Conservation (phyloP, 2,888 invertebrate genomes). For the Macrosiphum euphorbiae region DNA sequence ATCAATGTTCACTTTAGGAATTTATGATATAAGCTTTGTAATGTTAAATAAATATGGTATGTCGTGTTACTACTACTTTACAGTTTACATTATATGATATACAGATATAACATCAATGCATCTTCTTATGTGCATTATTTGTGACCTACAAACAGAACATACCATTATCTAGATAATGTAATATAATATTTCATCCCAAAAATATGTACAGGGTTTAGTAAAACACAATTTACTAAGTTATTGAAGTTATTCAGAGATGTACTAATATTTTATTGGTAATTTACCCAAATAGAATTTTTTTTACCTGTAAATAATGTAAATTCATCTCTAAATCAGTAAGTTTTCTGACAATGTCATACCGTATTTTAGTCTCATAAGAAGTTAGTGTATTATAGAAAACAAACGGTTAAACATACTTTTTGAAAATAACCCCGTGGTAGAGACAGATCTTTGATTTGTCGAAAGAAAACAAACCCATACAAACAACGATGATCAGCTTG, state of each 20-base stretch:
- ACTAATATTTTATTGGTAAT: neutral
- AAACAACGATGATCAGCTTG: constrained; percentile 89
- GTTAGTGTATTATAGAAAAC: neutral
- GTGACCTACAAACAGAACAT: neutral
- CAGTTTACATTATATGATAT: neutral
- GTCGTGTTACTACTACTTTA: neutral
- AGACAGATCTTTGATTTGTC: constrained; percentile 93
- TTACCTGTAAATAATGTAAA: neutral
- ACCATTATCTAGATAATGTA: neutral
- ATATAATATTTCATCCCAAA: neutral
- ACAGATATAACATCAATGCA: neutral
- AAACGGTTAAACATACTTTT: constrained; percentile 76
- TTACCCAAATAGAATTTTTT: neutral
- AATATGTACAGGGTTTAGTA: neutral
- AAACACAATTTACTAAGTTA: neutral
- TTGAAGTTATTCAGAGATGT: neutral
- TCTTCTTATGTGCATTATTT: neutral
- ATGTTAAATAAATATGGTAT: neutral
- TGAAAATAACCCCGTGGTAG: constrained; percentile 98
- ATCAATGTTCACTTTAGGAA: neutral
- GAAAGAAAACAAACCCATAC: constrained; percentile 98
- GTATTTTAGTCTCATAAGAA: neutral
- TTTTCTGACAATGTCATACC: neutral
- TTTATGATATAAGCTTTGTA: neutral
- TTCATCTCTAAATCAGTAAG: neutral